phyloP scores from a whole-genome alignment of 2,888 invertebrate genomes.

The Oxystoma pomonae region DNA sequence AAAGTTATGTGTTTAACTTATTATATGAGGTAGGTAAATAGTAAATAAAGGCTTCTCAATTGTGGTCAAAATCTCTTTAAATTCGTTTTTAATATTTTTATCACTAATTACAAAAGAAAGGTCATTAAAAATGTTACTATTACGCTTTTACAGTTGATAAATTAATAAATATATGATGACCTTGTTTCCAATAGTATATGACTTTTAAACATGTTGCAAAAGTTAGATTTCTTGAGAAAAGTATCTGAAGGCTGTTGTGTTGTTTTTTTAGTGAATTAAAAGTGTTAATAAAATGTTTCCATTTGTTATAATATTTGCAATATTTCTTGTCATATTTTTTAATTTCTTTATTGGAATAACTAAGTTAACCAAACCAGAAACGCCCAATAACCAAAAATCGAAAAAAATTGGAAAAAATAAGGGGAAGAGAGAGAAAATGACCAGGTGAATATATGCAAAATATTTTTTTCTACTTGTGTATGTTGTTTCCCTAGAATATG shows the following conservation, averaged over 20 bases:
- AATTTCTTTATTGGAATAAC: background rate
- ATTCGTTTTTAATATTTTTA: too few species aligned
- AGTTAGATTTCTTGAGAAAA: too few species aligned
- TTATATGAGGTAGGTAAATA: slow-evolving; percentile 73
- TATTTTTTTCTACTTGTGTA: too few species aligned
- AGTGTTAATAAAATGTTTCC: background rate
- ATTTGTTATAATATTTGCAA: background rate
- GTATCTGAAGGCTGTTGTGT: too few species aligned
- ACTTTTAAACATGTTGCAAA: too few species aligned
- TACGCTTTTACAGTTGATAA: too few species aligned
- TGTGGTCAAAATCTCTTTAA: background rate
- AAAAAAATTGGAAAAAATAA: background rate
- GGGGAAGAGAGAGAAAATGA: background rate
- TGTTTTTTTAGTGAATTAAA: background rate
- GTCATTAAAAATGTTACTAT: too few species aligned
- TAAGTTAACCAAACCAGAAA: background rate
- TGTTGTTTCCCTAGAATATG: too few species aligned
- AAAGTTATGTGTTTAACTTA: slow-evolving; percentile 93
- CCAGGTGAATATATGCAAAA: background rate
- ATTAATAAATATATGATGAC: too few species aligned
- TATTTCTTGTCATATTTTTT: background rate
- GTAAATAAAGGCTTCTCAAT: background rate
- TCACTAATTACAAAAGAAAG: background rate
- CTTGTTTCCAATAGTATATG: too few species aligned
- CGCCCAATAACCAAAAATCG: background rate